A percentile compares a stretch with the other conserved stretches of the same genome.
These are phyloP conservation scores for Cordilura impudica DNA, from an alignment of 2,888 invertebrate genomes.

Conservation along the genomic window DNA sequence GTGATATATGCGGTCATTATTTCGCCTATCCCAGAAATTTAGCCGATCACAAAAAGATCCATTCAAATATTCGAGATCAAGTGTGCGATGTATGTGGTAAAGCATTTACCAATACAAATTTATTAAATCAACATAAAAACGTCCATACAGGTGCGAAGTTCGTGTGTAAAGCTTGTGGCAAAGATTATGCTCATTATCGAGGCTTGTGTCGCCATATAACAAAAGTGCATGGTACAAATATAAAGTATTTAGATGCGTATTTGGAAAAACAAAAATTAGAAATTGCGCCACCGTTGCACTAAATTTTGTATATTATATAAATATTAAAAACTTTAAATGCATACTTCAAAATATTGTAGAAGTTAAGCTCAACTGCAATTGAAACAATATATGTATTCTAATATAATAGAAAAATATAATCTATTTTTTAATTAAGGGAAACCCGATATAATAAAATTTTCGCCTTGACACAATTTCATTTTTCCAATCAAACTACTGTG, in stretches of 20 bases:
- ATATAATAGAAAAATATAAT: too few species aligned
- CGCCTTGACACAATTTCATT: too few species aligned
- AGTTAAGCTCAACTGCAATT: too few species aligned
- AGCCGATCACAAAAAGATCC: constrained; percentile 59
- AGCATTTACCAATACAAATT: constrained; percentile 55
- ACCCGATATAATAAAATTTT: too few species aligned
- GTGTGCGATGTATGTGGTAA: constrained; percentile 63
- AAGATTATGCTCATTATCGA: constrained; percentile 58
- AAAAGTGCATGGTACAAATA: constrained; percentile 43
- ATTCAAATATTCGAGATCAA: constrained; percentile 59
- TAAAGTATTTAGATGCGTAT: constrained; percentile 41
- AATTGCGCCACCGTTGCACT: not conserved
- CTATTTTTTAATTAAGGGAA: too few species aligned
- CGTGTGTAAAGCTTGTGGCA: constrained; percentile 58
- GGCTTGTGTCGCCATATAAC: constrained; percentile 54
- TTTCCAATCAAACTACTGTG: too few species aligned
- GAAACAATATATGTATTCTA: too few species aligned
- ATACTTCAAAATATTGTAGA: too few species aligned
- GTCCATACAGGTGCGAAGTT: constrained; percentile 56
- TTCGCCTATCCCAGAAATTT: constrained; percentile 57
- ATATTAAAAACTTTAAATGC: too few species aligned
- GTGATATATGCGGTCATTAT: constrained; percentile 52
- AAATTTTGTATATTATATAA: not conserved
- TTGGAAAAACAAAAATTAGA: constrained; percentile 27
- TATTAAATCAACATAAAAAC: constrained; percentile 61